Evolutionary conservation across 2,797 vertebrate genomes (phyloP), one percentile per base, ranked within the genome.

Genomic region (Galago senegalensis): DNA sequence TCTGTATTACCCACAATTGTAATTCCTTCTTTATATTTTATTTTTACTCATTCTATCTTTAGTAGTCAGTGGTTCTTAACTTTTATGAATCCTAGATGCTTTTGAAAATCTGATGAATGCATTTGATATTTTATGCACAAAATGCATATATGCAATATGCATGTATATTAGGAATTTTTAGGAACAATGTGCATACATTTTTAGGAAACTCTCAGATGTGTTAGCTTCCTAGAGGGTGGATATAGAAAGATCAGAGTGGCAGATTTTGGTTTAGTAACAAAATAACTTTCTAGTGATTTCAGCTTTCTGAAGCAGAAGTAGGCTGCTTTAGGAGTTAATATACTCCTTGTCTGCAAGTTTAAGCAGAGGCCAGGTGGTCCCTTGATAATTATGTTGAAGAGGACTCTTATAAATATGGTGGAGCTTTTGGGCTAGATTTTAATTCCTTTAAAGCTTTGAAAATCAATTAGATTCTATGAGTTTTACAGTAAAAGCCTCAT

Each of bases 401-500:
- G n/a, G 17, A 88, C 53, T 91, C 46, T 96, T 96, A 89, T 49
- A 93, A 93, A 93, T 89, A 84, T 67, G 58, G 61, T 79, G 8
- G 72, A 77, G 21, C 92, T 96, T 97, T 93, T 13, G 49, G 91
- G 49, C 86, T 91, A 95, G 61, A 73, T 75, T 82, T 49, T 91
- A 91, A 87, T 93, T 93, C n/a, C 43, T 94, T 94, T 94, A 96
- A 96, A 93, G n/a, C 43, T 37, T 76, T 63, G 46, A 91, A 84
- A 94, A 94, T 96, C 89, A 94, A 84, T 95, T 98, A 89, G 87
- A 85, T 58, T 95, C 89, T 87, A 87, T 89, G 83, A 93, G 27
- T 92, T 97, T 96, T 96, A 96, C 40, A 94, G 81, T 72, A 92
- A 96, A 97, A 96, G 69, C 91, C 63, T 97, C 96, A 94, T 91